Evolutionary conservation across 2,888 invertebrate genomes (phyloP).

Genomic region (Ceratothoa steindachneri): DNA sequence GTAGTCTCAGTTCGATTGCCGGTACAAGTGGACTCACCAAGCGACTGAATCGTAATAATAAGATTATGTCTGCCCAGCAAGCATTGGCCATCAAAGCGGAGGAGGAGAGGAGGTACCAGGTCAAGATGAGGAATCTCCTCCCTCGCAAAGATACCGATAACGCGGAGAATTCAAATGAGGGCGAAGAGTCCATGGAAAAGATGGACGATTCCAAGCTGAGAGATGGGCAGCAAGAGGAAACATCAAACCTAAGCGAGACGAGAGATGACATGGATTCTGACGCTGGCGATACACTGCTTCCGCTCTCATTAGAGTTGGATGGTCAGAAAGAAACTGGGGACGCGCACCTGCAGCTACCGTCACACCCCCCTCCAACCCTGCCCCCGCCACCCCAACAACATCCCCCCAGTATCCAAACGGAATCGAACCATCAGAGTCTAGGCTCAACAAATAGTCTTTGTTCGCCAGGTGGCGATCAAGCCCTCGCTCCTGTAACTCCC

Average conservation of each 20-base stretch:
- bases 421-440: neutral
- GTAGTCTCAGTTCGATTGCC: neutral
- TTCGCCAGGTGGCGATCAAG: neutral
- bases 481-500: neutral
- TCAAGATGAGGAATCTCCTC: neutral
- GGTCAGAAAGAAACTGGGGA: neutral
- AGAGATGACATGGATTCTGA: neutral
- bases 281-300: neutral
- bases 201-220: neutral
- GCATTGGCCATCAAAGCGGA: neutral
- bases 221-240: neutral
- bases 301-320: neutral
- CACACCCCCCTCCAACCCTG: no score
- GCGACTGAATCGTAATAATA: slow-evolving; percentile 1
- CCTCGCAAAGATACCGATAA: neutral
- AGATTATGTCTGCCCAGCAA: neutral
- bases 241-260: neutral
- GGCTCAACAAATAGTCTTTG: neutral
- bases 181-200: neutral
- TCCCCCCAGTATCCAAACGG: neutral
- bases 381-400: neutral
- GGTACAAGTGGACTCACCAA: neutral
- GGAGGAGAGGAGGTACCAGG: neutral
- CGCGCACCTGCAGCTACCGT: neutral
- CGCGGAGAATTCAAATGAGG: neutral